Percentiles rank a stretch among this genome's conserved stretches.
Evolutionary conservation across 2,888 invertebrate species (phyloP).

Genomic region (Helobdella robusta): DNA sequence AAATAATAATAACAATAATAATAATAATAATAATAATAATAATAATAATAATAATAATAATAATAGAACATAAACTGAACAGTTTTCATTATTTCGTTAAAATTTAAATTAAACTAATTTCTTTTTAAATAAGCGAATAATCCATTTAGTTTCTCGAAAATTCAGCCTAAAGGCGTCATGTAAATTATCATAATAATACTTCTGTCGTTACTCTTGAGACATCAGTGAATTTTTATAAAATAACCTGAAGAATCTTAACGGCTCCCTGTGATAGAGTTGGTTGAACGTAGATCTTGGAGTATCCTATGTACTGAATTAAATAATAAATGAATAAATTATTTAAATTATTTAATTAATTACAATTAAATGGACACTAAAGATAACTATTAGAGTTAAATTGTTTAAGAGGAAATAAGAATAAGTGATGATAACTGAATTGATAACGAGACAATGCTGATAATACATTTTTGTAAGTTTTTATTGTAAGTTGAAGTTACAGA

Average conservation of each 20-base stretch:
- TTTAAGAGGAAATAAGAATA: too few species aligned
- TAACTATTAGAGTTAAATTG: neutral
- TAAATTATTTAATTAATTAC: neutral
- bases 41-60: neutral
- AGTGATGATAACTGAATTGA: too few species aligned
- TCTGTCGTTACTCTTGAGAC: too few species aligned
- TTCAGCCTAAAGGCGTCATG: too few species aligned
- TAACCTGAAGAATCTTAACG: constrained; percentile 53
- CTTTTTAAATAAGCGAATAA: too few species aligned
- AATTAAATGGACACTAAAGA: neutral
- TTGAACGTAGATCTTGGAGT: constrained; percentile 75
- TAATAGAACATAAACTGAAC: neutral
- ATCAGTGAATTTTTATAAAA: neutral
- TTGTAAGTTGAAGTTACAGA: too few species aligned
- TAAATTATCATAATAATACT: too few species aligned
- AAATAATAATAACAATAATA: neutral
- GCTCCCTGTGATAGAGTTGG: constrained; percentile 68
- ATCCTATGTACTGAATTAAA: constrained; percentile 64
- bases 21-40: neutral
- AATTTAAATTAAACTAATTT: neutral
- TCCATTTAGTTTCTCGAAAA: too few species aligned
- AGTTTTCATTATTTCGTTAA: neutral
- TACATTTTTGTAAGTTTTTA: too few species aligned
- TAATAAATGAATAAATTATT: neutral
- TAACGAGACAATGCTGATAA: too few species aligned